phyloP scores from a whole-genome alignment of 2,888 invertebrate genomes.

The Dichetophora obliterata region DNA sequence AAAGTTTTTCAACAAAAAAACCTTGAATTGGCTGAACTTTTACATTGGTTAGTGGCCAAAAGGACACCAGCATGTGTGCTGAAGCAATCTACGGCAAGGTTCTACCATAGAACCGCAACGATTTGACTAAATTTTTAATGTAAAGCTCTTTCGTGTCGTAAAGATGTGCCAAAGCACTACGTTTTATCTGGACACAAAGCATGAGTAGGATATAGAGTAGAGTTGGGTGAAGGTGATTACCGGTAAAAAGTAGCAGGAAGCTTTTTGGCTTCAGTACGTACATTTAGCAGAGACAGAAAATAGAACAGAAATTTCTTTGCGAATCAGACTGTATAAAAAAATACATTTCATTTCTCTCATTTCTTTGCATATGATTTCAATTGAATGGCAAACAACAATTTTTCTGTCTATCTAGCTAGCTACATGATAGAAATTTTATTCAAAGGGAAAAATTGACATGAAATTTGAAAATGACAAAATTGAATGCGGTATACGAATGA shows the following conservation, averaged over 20 bases:
- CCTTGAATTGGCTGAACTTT: background rate
- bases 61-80: background rate
- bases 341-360: slow-evolving; percentile 11
- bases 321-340: background rate
- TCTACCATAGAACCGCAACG: slow-evolving; percentile 8
- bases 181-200: background rate
- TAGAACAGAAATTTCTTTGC: slow-evolving; percentile 14
- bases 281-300: background rate
- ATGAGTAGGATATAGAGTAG: background rate
- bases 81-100: background rate
- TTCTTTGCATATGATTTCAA: slow-evolving; percentile 16
- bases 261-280: too few species aligned
- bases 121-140: slow-evolving; percentile 35
- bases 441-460: slow-evolving; percentile 28
- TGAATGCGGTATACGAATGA: background rate
- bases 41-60: background rate
- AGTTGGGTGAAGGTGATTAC: background rate
- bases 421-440: background rate
- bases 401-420: too few species aligned
- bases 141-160: slow-evolving; percentile 14
- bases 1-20: background rate
- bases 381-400: background rate
- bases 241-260: background rate
- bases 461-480: slow-evolving; percentile 37
- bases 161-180: background rate